A percentile compares a stretch with the other conserved stretches of the same genome.
phyloP scores from a whole-genome alignment of 1,140 invertebrate species.

The Myzus persicae region DNA sequence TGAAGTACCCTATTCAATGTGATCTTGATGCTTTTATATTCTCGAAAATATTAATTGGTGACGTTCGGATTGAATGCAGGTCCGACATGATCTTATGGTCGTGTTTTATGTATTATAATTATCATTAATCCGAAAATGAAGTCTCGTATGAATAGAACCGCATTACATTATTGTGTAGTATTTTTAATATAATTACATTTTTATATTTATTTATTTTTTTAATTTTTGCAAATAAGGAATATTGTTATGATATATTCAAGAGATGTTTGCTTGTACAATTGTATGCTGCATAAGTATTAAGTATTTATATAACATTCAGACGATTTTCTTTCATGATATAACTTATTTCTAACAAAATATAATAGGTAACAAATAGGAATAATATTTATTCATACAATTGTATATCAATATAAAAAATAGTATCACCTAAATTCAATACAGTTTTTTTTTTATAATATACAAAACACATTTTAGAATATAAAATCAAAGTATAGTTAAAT shows the following conservation, averaged over 20 bases:
- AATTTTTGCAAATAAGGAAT: not conserved
- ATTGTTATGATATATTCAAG: not conserved
- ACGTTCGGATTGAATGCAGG: not conserved
- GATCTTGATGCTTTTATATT: not conserved
- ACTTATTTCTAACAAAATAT: too few relatives aligned
- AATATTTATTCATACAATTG: too few relatives aligned
- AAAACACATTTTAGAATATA: too few relatives aligned
- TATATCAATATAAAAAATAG: too few relatives aligned
- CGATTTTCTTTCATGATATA: not conserved
- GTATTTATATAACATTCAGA: not conserved
- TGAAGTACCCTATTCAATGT: not conserved
- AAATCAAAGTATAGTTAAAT: too few relatives aligned
- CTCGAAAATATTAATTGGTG: not conserved
- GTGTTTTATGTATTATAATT: not conserved
- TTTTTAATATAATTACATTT: conserved; percentile 8
- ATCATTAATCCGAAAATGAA: not conserved
- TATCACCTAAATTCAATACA: too few relatives aligned
- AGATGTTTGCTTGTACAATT: not conserved
- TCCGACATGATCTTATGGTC: not conserved
- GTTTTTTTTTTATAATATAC: too few relatives aligned
- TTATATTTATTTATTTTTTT: too few relatives aligned
- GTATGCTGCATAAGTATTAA: not conserved
- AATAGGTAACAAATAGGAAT: too few relatives aligned
- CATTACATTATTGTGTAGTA: not conserved
- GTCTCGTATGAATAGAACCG: not conserved